phyloP scores from a whole-genome alignment of 1,140 invertebrate species.

The Drosophila grimshawi region DNA sequence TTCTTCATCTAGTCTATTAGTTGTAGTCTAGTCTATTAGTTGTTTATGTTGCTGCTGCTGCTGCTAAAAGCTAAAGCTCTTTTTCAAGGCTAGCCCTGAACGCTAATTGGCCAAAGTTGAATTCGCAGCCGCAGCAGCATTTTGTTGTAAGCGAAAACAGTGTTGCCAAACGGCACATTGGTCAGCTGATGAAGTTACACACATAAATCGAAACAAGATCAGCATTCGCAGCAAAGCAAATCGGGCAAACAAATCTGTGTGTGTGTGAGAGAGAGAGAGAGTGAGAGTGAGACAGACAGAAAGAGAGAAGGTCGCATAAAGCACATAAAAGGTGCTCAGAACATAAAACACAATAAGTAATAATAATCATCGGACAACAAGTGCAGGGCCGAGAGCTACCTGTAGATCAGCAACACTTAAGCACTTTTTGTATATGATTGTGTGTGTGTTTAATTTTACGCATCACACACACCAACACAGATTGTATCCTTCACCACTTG shows the following conservation, averaged over 20 bases:
- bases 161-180: constrained; percentile 45
- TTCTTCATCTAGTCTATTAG: not conserved
- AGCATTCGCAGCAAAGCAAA: constrained; percentile 8
- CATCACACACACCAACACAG: constrained; percentile 1
- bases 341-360: not conserved
- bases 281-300: not conserved
- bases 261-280: not conserved
- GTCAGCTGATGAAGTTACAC: constrained; percentile 74
- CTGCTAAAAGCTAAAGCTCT: constrained; percentile 2
- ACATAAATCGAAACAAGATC: constrained; percentile 19
- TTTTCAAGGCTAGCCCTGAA: constrained; percentile 52
- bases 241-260: not conserved
- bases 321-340: not conserved
- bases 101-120: constrained; percentile 43
- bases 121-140: constrained; percentile 12
- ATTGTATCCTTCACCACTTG: constrained; percentile 35
- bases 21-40: not conserved
- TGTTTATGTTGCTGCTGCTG: not conserved
- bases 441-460: not conserved
- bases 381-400: constrained; percentile 6
- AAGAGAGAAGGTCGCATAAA: not conserved
- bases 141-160: constrained; percentile 61
- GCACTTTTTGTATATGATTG: constrained; percentile 3
- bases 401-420: constrained; percentile 20
- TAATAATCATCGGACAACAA: constrained; percentile 9